Base-by-base conservation (phyloP, 2,797 vertebrate genomes). In the Brachyalestes nurse region DNA sequence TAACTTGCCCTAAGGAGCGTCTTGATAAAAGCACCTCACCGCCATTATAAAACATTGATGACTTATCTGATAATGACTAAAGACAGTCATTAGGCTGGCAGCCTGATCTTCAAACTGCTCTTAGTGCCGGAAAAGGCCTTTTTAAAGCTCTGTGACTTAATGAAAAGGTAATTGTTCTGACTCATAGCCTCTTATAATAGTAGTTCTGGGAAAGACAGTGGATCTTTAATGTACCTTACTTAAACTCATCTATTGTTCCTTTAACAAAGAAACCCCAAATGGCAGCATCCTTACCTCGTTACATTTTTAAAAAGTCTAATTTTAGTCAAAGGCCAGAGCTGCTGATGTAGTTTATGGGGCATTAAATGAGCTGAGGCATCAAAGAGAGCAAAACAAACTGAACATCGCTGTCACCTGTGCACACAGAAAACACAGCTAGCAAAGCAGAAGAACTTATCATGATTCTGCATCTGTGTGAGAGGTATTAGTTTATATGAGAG, bases 31-130 rank as follows among this genome's bases (percentile, higher is more conserved):
- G 69, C 77, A 77, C 57, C 38, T 25, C 21, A 42, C 25, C 2
- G 17, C 64, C 62, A 70, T 34, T 72, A 61, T 65, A 86, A 81
- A 75, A 38, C 62, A 83, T 66, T 80, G 86, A 87, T 86, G 78
- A 81, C 62, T 77, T 73, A 78, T 71, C 71, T 79, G 84, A 87
- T 85, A 84, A 66, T 82, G 75, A 64, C 55, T 67, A 81, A 76
- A 72, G 82, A 85, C 75, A 80, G 83, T 77, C 75, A 77, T 84
- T 83, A 81, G 34, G n/a, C 40, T 81, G 34, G 65, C 72, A 66
- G 19, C 19, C 82, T 82, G 82, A 84, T 77, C 66, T 80, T 81
- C 70, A 75, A 51, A 75, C 61, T 21, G 25, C 53, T 73, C 51
- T 82, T 49, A 61, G 21, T 42, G 77, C 65, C 62, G 69, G 61